A percentile compares a stretch with the other conserved stretches of the same genome.
These are phyloP conservation scores for Agyllia agylla DNA, from an alignment of 2,888 invertebrate species.

Conservation along the genomic window DNA sequence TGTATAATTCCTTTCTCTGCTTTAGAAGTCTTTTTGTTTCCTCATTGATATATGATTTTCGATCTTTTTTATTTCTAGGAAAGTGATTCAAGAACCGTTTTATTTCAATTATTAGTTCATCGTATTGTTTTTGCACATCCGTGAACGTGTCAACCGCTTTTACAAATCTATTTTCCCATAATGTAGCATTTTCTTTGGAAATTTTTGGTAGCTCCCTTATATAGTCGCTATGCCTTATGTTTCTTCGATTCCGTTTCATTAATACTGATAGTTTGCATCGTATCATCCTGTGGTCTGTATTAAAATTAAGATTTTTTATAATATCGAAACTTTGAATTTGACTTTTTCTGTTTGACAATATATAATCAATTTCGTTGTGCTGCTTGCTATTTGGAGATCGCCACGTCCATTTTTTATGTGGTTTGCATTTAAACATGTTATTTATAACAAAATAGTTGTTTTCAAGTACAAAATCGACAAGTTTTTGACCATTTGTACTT, in stretches of 20 bases:
- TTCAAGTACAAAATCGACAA: conserved; percentile 34
- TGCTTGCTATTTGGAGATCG: conserved; percentile 12
- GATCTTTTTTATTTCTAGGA: not conserved
- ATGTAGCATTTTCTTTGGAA: not conserved
- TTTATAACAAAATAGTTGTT: conserved; percentile 27
- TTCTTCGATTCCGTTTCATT: not conserved
- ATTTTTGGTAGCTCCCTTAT: not conserved
- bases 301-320: not conserved
- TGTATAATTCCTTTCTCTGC: not conserved
- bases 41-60: not conserved
- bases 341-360: not conserved
- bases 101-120: not conserved
- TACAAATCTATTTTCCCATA: not conserved
- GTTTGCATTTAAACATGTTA: conserved; percentile 23
- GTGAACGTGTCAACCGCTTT: not conserved
- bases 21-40: not conserved
- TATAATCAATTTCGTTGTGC: not conserved
- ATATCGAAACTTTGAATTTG: not conserved
- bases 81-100: not conserved
- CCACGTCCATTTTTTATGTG: conserved; percentile 43
- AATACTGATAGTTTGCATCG: not conserved
- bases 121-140: not conserved
- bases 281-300: not conserved
- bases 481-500: not conserved
- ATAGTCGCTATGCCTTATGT: not conserved